Evolutionary conservation across 1,140 invertebrate species (phyloP).

Genomic region (Diachasmimorpha longicaudata): DNA sequence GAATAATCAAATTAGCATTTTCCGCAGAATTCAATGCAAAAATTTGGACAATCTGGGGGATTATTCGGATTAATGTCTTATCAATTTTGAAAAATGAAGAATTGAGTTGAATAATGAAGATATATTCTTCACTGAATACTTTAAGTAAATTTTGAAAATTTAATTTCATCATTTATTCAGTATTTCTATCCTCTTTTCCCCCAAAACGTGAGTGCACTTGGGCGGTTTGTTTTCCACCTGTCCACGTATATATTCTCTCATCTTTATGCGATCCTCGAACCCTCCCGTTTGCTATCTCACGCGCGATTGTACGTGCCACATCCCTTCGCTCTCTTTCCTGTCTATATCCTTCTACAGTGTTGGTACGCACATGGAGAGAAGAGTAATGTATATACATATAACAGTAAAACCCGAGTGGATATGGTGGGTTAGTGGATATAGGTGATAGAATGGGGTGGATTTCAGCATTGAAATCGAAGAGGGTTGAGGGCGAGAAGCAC

Average conservation of each 20-base stretch:
- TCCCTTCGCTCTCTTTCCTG: not conserved
- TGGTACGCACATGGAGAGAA: not conserved
- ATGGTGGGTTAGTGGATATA: not conserved
- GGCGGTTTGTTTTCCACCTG: not conserved
- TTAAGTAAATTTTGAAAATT: not conserved
- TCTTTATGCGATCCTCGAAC: slow-evolving; percentile 26
- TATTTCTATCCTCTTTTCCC: not conserved
- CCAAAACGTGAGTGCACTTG: not conserved
- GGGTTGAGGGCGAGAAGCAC: slow-evolving; percentile 13
- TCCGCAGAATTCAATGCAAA: too few species aligned
- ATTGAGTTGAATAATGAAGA: too few species aligned
- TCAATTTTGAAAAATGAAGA: too few species aligned
- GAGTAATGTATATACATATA: not conserved
- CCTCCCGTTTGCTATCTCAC: slow-evolving; percentile 22
- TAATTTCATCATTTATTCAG: not conserved
- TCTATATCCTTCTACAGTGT: not conserved
- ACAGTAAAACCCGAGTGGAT: not conserved
- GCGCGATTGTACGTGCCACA: slow-evolving; percentile 6
- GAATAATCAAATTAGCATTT: too few species aligned
- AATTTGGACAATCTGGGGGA: too few species aligned
- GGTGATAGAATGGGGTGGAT: not conserved
- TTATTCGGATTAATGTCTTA: too few species aligned
- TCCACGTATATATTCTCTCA: slow-evolving; percentile 24
- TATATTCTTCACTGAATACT: not conserved
- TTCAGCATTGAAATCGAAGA: slow-evolving; percentile 17